These are phyloP conservation scores for Eutolmus rufibarbis DNA, from an alignment of 2,888 invertebrate genomes.

Conservation along the genomic window DNA sequence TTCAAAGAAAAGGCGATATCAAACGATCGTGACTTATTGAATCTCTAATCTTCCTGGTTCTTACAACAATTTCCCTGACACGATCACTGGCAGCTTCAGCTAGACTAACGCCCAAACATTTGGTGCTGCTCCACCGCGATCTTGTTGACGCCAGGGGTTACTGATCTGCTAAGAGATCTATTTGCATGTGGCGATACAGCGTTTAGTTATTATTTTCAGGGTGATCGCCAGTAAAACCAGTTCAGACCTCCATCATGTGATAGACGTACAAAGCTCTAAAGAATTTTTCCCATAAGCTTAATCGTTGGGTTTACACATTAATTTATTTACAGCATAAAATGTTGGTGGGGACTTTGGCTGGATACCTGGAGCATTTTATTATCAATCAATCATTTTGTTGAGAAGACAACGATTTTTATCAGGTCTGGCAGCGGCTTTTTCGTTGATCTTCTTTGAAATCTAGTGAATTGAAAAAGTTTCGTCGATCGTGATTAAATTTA, in stretches of 20 bases:
- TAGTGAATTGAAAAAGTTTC: background rate
- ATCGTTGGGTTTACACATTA: background rate
- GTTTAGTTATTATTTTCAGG: constrained; percentile 9
- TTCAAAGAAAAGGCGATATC: background rate
- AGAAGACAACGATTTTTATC: background rate
- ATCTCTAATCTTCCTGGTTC: background rate
- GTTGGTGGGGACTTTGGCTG: background rate
- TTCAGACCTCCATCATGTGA: background rate
- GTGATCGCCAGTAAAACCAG: constrained; percentile 1
- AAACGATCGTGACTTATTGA: background rate
- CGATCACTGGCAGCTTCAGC: background rate
- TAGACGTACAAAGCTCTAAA: background rate
- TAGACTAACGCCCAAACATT: background rate
- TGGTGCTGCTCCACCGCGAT: background rate
- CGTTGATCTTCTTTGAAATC: background rate
- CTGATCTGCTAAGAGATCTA: constrained; percentile 30
- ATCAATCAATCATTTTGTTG: background rate
- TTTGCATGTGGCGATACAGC: background rate
- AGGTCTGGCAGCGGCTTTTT: background rate
- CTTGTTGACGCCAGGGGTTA: constrained; percentile 11
- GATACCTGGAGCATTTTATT: background rate
- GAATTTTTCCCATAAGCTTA: background rate
- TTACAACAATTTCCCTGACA: background rate
- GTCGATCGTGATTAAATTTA: background rate
- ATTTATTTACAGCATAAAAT: background rate